phyloP scores from a whole-genome alignment of 2,113 vertebrate species.

The Oncorhynchus mykiss region DNA sequence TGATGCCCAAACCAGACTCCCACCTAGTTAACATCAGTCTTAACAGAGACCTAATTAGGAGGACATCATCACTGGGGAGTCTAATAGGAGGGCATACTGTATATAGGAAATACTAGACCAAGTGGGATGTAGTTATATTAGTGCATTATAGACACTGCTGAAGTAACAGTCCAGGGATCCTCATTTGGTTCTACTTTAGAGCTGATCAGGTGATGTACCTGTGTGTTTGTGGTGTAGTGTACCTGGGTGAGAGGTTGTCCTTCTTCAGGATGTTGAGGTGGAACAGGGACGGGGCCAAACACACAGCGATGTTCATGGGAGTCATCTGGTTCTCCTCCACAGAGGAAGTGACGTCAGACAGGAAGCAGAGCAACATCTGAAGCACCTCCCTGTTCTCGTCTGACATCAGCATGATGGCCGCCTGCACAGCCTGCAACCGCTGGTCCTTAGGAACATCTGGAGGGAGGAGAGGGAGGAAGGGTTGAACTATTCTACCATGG shows the following conservation, averaged over 20 bases:
- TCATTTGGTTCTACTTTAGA: too few species aligned
- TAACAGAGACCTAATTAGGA: too few species aligned
- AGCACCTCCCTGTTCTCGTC: constrained; percentile 95
- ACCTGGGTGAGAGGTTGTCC: constrained; percentile 90
- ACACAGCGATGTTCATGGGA: constrained; percentile 95
- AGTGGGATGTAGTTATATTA: too few species aligned
- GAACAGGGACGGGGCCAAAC: constrained; percentile 95
- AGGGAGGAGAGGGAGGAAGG: constrained; percentile 9
- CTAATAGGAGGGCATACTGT: too few species aligned
- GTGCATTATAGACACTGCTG: too few species aligned
- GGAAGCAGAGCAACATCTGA: constrained; percentile 92
- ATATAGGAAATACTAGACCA: too few species aligned
- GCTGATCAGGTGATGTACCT: too few species aligned
- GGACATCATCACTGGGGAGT: too few species aligned
- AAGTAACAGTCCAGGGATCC: too few species aligned
- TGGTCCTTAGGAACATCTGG: constrained; percentile 94
- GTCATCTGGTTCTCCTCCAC: constrained; percentile 99
- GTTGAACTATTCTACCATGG: not conserved
- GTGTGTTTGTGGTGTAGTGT: not conserved
- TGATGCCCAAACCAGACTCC: too few species aligned
- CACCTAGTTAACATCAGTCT: too few species aligned
- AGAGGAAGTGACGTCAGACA: constrained; percentile 86
- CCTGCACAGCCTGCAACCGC: constrained; percentile 88
- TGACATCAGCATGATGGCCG: constrained; percentile 92
- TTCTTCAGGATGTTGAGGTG: constrained; percentile 96